These are phyloP conservation scores for Lysandra coridon DNA, from an alignment of 2,888 invertebrate genomes.

Conservation along the genomic window DNA sequence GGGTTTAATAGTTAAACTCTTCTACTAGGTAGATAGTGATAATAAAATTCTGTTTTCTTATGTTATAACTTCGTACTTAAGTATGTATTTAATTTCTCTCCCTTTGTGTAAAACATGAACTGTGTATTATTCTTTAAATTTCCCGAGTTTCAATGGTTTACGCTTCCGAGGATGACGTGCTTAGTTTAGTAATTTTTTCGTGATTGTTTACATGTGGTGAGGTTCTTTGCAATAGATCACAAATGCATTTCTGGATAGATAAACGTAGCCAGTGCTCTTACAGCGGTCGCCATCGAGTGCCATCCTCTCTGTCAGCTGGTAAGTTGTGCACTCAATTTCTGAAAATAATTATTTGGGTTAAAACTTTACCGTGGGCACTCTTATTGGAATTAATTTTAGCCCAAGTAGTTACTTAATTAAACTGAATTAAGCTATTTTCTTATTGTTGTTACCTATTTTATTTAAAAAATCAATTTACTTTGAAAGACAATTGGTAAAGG, in stretches of 20 bases:
- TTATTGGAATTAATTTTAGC: background rate
- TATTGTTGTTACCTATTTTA: too few relatives aligned
- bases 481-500: too few relatives aligned
- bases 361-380: background rate
- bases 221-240: slow-evolving; percentile 45
- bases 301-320: slow-evolving; percentile 83
- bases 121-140: background rate
- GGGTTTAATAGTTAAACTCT: background rate
- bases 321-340: slow-evolving; percentile 34
- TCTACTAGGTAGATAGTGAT: background rate
- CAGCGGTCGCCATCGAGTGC: slow-evolving; percentile 85
- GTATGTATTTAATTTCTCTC: background rate
- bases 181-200: background rate
- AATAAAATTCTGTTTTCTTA: slow-evolving; percentile 1
- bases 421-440: too few relatives aligned
- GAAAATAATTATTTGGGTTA: background rate
- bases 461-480: too few relatives aligned
- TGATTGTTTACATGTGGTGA: slow-evolving; percentile 32
- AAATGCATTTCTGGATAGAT: slow-evolving; percentile 94
- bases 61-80: background rate
- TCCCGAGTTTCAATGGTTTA: background rate
- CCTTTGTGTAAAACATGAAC: background rate
- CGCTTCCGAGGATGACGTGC: background rate
- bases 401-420: too few relatives aligned
- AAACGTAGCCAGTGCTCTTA: slow-evolving; percentile 90